Evolutionary conservation across 1,140 invertebrate genomes (phyloP).

Genomic region (Thaumetopoea pityocampa): DNA sequence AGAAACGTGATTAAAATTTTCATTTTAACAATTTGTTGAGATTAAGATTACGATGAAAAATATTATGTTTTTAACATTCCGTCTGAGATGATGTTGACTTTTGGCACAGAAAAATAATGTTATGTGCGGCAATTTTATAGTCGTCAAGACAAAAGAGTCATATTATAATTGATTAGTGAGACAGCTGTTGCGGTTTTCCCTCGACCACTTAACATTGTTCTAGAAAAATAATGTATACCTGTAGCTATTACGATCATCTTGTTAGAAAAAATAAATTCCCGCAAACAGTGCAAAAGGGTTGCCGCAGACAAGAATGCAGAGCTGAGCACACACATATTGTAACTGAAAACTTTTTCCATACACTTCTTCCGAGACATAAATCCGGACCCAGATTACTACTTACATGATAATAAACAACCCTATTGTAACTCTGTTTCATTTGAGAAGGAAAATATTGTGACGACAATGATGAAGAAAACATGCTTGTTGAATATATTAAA

Average conservation of each 20-base stretch:
- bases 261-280: constrained; percentile 5
- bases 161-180: constrained; percentile 62
- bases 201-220: constrained; percentile 38
- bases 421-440: constrained; percentile 19
- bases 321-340: constrained; percentile 11
- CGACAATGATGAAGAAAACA: constrained; percentile 13
- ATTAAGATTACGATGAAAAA: constrained; percentile 62
- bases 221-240: constrained; percentile 25
- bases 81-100: constrained; percentile 49
- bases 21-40: constrained; percentile 66
- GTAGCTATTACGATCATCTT: constrained; percentile 13
- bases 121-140: constrained; percentile 60
- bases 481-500: constrained; percentile 10
- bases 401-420: constrained; percentile 31
- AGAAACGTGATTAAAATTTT: constrained; percentile 50
- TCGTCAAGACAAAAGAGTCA: constrained; percentile 57
- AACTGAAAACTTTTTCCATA: constrained; percentile 35
- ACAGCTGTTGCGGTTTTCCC: constrained; percentile 52
- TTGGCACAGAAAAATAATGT: constrained; percentile 61
- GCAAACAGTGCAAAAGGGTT: constrained; percentile 1
- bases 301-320: constrained; percentile 4
- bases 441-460: constrained; percentile 15
- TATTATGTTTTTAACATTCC: constrained; percentile 70
- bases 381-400: constrained; percentile 33
- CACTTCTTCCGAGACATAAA: constrained; percentile 45